A percentile compares a stretch with the other conserved stretches of the same genome.
Evolutionary conservation across 2,888 invertebrate species (phyloP).

Genomic region (Philopedon plagiatum): DNA sequence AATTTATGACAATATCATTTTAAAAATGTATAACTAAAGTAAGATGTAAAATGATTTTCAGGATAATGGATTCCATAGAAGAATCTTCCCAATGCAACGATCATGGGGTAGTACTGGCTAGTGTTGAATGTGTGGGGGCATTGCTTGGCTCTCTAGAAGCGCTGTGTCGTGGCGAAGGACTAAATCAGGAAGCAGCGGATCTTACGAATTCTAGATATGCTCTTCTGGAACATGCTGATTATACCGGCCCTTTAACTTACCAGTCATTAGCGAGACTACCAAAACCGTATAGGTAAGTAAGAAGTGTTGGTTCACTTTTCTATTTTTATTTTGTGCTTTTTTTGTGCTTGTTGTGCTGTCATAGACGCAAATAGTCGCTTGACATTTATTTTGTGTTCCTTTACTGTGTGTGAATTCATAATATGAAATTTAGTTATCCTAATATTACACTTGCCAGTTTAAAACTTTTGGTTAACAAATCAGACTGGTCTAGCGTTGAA

Average conservation of each 20-base stretch:
- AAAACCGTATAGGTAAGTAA: constrained; percentile 80
- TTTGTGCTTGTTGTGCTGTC: not conserved
- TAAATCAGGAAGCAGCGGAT: constrained; percentile 75
- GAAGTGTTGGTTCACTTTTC: no score
- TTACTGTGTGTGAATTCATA: no score
- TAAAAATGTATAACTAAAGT: not conserved
- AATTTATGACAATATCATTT: no score
- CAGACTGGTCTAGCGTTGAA: no score
- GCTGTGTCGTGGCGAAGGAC: constrained; percentile 81
- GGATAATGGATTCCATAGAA: constrained; percentile 93
- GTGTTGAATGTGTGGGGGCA: constrained; percentile 87
- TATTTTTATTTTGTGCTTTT: no score
- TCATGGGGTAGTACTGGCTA: constrained; percentile 82
- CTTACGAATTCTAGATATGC: constrained; percentile 78
- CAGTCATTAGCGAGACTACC: constrained; percentile 87
- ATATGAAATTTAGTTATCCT: no score
- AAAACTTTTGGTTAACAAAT: no score
- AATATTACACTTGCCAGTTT: no score
- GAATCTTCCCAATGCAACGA: constrained; percentile 90
- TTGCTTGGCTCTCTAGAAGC: constrained; percentile 87
- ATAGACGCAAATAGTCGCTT: not conserved
- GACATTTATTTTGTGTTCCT: no score
- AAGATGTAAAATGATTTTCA: constrained; percentile 64
- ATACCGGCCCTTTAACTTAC: constrained; percentile 88
- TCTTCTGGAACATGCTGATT: constrained; percentile 81